Evolutionary conservation across 2,888 invertebrate genomes (phyloP), one percentile per base, ranked within the genome.

Genomic region (Gari tellinella): DNA sequence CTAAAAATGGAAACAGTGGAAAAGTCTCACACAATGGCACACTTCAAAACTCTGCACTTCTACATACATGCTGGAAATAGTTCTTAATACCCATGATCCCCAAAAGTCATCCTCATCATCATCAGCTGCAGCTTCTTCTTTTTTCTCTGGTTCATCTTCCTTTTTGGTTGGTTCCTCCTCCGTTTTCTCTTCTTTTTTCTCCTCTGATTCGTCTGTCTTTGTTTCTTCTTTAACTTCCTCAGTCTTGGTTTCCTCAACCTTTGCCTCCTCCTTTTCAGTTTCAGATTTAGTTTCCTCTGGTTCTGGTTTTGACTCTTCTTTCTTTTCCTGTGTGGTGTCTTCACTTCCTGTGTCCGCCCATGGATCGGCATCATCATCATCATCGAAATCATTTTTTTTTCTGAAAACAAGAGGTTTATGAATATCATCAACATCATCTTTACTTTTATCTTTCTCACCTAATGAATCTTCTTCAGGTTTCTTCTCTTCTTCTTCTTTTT

Each of bases 41-140:
- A 57, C 57, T 26, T 31, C 57, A 57, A 40, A 57, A 23, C 58
- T 25, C 56, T 25, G 15, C 68, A 68, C 56, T 45, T 68, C 68
- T 68, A 61, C 4, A 17, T 56, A 37, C 78, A 73, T 78, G 78
- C 78, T 43, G 25, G 37, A 41, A 53, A 55, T 15, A 19, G 5
- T 31, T 31, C 40, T 66, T 56, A 69, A 49, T 78, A 78, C 78
- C 78, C 69, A 52, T 46, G 73, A 43, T 31, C 63, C 66, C 78
- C 78, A 78, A 46, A 78, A 78, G 56, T 78, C 78, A 41, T 67
- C 70, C 25, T 67, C 78, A 55, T 78, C 73, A 45, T 73, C 77
- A 38, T 68, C 69, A 25, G 61, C 63, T 45, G 19, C 48, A 7
- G 15, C 51, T n/a, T 61, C 37, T n/a, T 55, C 68, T 17, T 68